These are phyloP conservation scores for Drosophila cognata DNA, from an alignment of 2,888 invertebrate species.

Conservation along the genomic window DNA sequence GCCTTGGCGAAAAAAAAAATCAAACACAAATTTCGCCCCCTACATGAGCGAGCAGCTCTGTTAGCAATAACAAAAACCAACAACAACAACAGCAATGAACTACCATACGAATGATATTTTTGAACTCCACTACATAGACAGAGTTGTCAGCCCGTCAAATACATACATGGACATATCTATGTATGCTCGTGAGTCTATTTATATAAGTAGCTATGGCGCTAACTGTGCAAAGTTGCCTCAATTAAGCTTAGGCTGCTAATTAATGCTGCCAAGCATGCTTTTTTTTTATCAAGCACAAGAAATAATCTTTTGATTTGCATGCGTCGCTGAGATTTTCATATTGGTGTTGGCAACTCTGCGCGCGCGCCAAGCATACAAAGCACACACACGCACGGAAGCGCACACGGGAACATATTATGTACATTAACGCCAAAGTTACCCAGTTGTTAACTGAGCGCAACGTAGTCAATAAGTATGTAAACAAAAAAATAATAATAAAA, in stretches of 20 bases:
- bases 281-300: conserved; percentile 44
- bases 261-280: conserved; percentile 45
- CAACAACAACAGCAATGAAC: conserved; percentile 37
- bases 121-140: conserved; percentile 72
- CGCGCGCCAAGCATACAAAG: conserved; percentile 65
- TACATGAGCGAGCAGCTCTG: conserved; percentile 48
- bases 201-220: conserved; percentile 38
- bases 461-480: background rate
- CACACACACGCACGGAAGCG: conserved; percentile 35
- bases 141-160: conserved; percentile 61
- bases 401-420: conserved; percentile 15
- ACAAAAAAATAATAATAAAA: background rate
- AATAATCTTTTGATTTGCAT: conserved; percentile 54
- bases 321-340: conserved; percentile 35
- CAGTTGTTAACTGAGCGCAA: conserved; percentile 37
- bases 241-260: conserved; percentile 50
- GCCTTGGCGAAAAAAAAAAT: conserved; percentile 59
- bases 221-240: conserved; percentile 39
- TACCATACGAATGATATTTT: conserved; percentile 66
- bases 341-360: conserved; percentile 68
- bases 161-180: conserved; percentile 6
- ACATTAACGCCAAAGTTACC: conserved; percentile 30
- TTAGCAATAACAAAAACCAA: conserved; percentile 16
- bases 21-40: conserved; percentile 67
- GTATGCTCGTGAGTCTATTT: conserved; percentile 26